Evolutionary conservation across 1,140 invertebrate genomes (phyloP).

Genomic region (Anoplolepis gracilipes): DNA sequence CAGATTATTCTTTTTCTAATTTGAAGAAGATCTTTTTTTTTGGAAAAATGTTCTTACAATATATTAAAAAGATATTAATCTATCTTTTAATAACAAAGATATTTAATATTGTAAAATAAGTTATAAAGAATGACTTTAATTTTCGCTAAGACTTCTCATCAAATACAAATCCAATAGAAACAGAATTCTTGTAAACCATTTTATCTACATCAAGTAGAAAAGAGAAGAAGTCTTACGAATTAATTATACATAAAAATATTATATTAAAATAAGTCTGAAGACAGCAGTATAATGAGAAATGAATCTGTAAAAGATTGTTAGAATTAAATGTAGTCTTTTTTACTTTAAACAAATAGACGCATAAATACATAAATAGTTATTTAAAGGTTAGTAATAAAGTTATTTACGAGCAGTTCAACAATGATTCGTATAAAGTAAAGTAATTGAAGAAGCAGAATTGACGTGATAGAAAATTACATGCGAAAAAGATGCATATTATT

Average conservation of each 20-base stretch:
- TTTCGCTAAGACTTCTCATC: background rate
- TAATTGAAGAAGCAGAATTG: background rate
- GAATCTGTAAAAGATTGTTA: background rate
- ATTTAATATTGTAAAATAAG: background rate
- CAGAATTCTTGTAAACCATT: no score
- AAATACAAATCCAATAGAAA: background rate
- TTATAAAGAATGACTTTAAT: background rate
- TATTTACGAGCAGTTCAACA: background rate
- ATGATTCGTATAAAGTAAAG: background rate
- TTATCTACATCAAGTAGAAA: background rate
- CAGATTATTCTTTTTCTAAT: background rate
- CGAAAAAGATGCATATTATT: background rate
- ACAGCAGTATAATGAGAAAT: background rate
- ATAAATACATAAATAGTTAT: background rate
- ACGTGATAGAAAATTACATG: background rate
- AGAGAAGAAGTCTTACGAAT: slow-evolving; percentile 6
- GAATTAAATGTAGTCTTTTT: background rate
- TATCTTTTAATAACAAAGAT: background rate
- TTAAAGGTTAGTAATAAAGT: no score
- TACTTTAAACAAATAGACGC: background rate
- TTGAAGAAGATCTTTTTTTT: background rate
- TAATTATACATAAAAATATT: background rate
- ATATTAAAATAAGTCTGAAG: background rate
- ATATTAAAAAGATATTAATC: background rate
- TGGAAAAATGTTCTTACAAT: background rate